Evolutionary conservation across 2,888 invertebrate genomes (phyloP).

Genomic region (Drosophila mayaguana): DNA sequence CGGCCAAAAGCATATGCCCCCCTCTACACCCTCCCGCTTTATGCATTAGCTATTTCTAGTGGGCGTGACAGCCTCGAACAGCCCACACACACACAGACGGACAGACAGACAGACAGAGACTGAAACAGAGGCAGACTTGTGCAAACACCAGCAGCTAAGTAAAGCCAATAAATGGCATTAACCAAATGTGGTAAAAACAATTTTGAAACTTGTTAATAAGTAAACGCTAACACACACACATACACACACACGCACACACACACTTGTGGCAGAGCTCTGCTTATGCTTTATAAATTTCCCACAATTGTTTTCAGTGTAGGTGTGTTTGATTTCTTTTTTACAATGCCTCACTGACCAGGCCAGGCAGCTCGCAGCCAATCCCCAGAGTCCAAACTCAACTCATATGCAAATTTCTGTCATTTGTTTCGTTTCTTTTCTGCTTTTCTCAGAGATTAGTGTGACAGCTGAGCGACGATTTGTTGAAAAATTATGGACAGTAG

Average conservation of each 20-base stretch:
- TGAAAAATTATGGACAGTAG: conserved; percentile 81
- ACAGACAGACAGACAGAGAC: conserved; percentile 40
- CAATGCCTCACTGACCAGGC: conserved; percentile 74
- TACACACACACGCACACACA: conserved; percentile 9
- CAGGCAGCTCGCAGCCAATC: conserved; percentile 21
- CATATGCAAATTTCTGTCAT: conserved; percentile 67
- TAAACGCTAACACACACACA: conserved; percentile 42
- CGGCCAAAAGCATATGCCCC: conserved; percentile 15
- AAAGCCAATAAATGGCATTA: conserved; percentile 78
- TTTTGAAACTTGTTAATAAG: conserved; percentile 78
- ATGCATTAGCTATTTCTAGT: conserved; percentile 17
- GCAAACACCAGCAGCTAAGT: conserved; percentile 57
- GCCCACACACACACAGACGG: conserved; percentile 53
- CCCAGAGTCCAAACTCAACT: conserved; percentile 19
- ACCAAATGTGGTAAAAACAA: conserved; percentile 79
- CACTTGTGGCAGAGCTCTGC: conserved; percentile 2
- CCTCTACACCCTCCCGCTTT: neutral
- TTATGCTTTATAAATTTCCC: conserved; percentile 67
- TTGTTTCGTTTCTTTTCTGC: conserved; percentile 3
- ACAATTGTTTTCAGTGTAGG: conserved; percentile 66
- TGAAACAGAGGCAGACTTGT: conserved; percentile 34
- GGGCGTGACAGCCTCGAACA: conserved; percentile 35
- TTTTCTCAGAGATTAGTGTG: conserved; percentile 70
- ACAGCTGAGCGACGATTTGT: conserved; percentile 81
- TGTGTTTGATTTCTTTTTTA: conserved; percentile 67